Conservation (phyloP, 2,888 invertebrate genomes). For the Microctonus hyperodae region DNA sequence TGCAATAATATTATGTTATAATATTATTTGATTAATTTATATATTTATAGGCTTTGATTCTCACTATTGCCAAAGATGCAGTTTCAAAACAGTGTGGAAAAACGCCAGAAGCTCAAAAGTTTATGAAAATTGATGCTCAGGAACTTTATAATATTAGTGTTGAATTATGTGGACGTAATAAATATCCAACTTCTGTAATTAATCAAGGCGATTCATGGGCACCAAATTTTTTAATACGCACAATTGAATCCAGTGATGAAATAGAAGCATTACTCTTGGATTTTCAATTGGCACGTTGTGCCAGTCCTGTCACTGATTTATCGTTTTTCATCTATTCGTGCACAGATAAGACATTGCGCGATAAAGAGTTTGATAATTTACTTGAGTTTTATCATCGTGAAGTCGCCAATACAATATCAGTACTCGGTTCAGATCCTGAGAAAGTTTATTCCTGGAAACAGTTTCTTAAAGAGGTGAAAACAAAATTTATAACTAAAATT, state of each 20-base stretch:
- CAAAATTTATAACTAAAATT: not conserved
- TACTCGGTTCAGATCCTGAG: conserved; percentile 70
- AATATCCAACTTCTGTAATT: conserved; percentile 66
- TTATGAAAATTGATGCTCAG: conserved; percentile 66
- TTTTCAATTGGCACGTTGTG: conserved; percentile 71
- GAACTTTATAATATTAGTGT: conserved; percentile 61
- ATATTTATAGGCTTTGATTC: conserved; percentile 37
- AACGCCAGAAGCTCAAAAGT: conserved; percentile 67
- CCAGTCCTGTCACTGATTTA: conserved; percentile 69
- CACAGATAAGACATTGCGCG: conserved; percentile 68
- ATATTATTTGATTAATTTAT: conserved; percentile 9
- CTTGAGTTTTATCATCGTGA: conserved; percentile 69
- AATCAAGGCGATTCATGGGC: conserved; percentile 80
- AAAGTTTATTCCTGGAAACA: conserved; percentile 66
- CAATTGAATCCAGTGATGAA: conserved; percentile 42
- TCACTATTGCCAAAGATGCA: conserved; percentile 68
- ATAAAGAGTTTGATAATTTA: conserved; percentile 68
- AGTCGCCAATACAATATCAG: conserved; percentile 66
- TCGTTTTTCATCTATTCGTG: conserved; percentile 71
- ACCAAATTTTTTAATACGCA: conserved; percentile 74
- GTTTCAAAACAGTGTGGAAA: conserved; percentile 71
- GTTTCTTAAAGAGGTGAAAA: conserved; percentile 66
- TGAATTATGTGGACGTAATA: conserved; percentile 41
- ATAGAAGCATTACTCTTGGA: conserved; percentile 71
- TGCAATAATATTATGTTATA: not conserved